Conservation (phyloP, 2,113 vertebrate genomes). For the Grantiella picta region DNA sequence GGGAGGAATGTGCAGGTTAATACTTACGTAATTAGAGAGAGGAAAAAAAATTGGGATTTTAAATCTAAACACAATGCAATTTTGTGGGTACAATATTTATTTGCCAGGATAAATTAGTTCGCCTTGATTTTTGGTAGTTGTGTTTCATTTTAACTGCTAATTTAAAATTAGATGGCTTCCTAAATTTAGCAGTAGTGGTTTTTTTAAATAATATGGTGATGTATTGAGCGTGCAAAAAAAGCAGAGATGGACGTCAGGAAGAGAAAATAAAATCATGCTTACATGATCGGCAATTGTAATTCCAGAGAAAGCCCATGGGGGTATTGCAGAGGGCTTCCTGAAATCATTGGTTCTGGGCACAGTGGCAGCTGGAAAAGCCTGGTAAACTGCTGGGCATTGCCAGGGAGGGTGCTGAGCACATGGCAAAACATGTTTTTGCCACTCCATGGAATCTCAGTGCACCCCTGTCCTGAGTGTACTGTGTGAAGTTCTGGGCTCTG, state of each 20-base stretch:
- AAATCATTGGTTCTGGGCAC: not conserved
- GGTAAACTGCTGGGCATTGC: not conserved
- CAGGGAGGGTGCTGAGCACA: not conserved
- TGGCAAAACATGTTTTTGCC: not conserved
- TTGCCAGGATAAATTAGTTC: not conserved
- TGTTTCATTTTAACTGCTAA: not conserved
- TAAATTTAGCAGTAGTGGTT: not conserved
- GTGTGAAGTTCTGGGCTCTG: not conserved
- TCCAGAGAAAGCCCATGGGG: not conserved
- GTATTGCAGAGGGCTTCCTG: not conserved
- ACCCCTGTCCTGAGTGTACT: not conserved
- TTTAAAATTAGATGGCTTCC: not conserved
- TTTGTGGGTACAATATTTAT: not conserved
- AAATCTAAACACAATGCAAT: not conserved
- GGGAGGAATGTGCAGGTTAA: not conserved
- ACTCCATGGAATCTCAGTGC: not conserved
- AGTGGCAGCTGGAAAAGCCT: not conserved
- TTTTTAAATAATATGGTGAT: not conserved
- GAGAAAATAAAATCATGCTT: not conserved
- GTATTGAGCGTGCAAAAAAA: not conserved
- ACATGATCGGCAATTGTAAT: not conserved
- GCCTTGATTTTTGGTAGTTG: not conserved
- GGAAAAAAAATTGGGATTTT: not conserved
- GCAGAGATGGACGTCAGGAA: not conserved
- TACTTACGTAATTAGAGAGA: not conserved